Conservation (phyloP, 2,888 invertebrate species). For the Lathronympha strigana region DNA sequence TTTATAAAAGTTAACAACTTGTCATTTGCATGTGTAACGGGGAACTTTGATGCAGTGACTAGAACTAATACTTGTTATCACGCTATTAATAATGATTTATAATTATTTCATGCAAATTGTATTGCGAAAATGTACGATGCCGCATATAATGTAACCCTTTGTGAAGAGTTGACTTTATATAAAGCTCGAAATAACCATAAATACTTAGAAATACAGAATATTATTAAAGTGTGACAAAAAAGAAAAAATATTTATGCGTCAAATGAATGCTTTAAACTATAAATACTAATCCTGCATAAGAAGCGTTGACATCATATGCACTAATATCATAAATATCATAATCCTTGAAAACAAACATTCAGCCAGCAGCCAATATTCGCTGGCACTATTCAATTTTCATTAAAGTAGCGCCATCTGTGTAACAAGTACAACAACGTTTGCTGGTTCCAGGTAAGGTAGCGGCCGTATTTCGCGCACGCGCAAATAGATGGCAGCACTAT, state of each 20-base stretch:
- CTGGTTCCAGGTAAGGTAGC: neutral
- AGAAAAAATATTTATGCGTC: neutral
- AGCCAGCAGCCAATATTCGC: neutral
- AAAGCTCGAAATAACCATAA: too few species aligned
- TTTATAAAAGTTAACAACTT: conserved; percentile 12
- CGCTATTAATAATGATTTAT: neutral
- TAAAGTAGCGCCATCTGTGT: conserved; percentile 33
- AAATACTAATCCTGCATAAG: neutral
- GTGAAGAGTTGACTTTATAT: too few species aligned
- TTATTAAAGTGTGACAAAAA: too few species aligned
- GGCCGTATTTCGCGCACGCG: neutral
- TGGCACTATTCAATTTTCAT: conserved; percentile 16
- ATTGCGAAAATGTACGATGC: too few species aligned
- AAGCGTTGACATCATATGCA: conserved; percentile 2
- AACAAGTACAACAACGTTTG: neutral
- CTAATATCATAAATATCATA: neutral
- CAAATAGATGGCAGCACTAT: conserved; percentile 30
- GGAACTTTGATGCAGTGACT: neutral
- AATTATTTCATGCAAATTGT: neutral
- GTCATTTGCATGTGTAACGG: conserved; percentile 28
- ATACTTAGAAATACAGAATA: neutral
- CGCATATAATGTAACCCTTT: too few species aligned
- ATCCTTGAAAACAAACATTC: conserved; percentile 1
- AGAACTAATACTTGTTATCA: conserved; percentile 14
- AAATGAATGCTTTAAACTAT: neutral